These are phyloP conservation scores for Felis catus DNA, from an alignment of 2,113 vertebrate genomes.

Conservation along the genomic window F.catus_Fca126_mat1.0 CM031426.1:32812001-32812500, in stretches of 20 bases:
- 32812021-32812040: rapidly evolving
- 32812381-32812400: background rate
- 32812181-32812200: background rate
- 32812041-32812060: no score
- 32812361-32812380: background rate
- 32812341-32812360: background rate
- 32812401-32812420: background rate
- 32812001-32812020: background rate
- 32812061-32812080: background rate
- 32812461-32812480: background rate
- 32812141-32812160: background rate
- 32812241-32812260: background rate
- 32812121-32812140: background rate
- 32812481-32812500: background rate
- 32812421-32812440: background rate
- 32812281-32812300: no score
- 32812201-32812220: background rate
- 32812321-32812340: background rate
- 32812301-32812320: background rate
- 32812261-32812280: background rate
- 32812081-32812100: background rate
- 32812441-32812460: background rate
- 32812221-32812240: background rate
- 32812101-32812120: background rate
- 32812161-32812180: background rate